Evolutionary conservation across 2,888 invertebrate genomes (phyloP).

Genomic region (Andricus quercusramuli): DNA sequence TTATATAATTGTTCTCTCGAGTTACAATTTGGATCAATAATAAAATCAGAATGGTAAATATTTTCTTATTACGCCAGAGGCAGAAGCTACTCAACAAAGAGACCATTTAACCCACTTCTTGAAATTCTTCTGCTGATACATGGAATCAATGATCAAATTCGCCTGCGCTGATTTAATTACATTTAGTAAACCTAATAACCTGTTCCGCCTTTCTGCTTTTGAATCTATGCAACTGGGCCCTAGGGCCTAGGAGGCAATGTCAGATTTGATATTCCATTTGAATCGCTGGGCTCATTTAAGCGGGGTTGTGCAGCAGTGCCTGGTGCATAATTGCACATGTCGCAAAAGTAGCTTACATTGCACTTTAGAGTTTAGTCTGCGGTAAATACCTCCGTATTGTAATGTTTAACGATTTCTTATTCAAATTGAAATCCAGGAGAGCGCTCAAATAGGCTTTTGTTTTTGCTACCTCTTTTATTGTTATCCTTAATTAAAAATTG

Average conservation of each 20-base stretch:
- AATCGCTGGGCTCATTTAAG: background rate
- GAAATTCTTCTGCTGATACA: background rate
- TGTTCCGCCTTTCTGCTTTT: background rate
- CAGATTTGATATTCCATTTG: background rate
- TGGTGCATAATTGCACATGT: conserved; percentile 10
- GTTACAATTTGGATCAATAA: too few species aligned
- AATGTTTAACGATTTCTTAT: background rate
- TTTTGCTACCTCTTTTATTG: background rate
- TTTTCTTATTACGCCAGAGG: background rate
- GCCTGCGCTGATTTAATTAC: background rate
- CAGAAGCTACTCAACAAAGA: background rate
- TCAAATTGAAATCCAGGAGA: background rate
- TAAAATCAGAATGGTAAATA: background rate
- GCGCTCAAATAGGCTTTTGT: background rate
- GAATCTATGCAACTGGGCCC: background rate
- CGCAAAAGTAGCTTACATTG: conserved; percentile 2
- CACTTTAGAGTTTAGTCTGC: background rate
- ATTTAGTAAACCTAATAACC: background rate
- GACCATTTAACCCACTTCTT: background rate
- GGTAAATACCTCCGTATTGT: conserved; percentile 5
- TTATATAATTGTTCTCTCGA: too few species aligned
- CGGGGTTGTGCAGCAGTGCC: background rate
- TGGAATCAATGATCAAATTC: background rate
- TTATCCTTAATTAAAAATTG: background rate
- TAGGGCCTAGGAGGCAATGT: background rate